phyloP scores from a whole-genome alignment of 1,140 invertebrate species.

The Papilio glaucus region DNA sequence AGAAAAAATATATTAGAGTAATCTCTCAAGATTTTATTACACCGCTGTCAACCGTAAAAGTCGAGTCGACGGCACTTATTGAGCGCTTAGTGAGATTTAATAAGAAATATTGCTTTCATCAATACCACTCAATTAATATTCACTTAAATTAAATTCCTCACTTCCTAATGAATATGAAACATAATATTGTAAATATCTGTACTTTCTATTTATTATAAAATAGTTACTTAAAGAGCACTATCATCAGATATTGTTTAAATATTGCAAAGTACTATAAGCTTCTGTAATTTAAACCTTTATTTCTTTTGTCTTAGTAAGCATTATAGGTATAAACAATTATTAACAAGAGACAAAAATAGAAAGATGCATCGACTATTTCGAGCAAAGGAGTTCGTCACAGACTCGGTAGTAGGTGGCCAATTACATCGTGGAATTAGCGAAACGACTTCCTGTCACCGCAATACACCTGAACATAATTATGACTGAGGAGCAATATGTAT shows the following conservation, averaged over 20 bases:
- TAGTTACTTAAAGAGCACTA: too few relatives aligned
- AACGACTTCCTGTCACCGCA: conserved; percentile 2
- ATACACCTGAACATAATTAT: conserved; percentile 18
- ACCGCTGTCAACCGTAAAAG: background rate
- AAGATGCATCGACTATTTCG: background rate
- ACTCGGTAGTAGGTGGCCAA: background rate
- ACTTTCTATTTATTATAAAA: too few relatives aligned
- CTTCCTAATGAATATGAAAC: too few relatives aligned
- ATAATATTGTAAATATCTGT: too few relatives aligned
- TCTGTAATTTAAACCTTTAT: too few relatives aligned
- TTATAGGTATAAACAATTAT: background rate
- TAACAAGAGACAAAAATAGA: background rate
- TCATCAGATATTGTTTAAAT: too few relatives aligned
- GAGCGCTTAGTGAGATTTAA: background rate
- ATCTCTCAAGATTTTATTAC: background rate
- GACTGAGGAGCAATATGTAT: background rate
- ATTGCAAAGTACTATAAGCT: too few relatives aligned
- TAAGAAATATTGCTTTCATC: conserved; percentile 1
- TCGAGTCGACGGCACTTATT: background rate
- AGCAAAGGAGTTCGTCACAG: conserved; percentile 9
- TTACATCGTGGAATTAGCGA: conserved; percentile 3
- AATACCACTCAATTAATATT: background rate
- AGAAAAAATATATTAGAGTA: background rate
- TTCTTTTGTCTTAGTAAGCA: too few relatives aligned
- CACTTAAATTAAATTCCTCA: background rate